These are phyloP conservation scores for Ophion costatus DNA, from an alignment of 2,888 invertebrate species.

Conservation along the genomic window DNA sequence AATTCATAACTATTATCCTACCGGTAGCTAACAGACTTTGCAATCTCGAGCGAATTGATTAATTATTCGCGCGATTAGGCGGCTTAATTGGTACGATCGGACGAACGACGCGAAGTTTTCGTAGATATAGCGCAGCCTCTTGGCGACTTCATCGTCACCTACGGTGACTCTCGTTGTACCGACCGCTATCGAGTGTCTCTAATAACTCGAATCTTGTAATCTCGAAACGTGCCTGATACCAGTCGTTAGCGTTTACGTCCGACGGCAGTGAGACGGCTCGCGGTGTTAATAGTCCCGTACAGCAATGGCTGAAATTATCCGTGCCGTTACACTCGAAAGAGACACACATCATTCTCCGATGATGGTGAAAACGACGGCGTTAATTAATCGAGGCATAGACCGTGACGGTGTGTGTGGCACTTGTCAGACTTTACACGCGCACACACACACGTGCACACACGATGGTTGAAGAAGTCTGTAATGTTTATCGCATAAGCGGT, in stretches of 20 bases:
- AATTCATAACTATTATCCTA: conserved; percentile 18
- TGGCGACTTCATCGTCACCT: conserved; percentile 36
- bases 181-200: conserved; percentile 35
- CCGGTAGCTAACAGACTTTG: conserved; percentile 20
- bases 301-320: conserved; percentile 41
- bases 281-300: conserved; percentile 36
- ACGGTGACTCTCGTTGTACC: conserved; percentile 23
- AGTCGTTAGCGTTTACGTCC: conserved; percentile 48
- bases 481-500: conserved; percentile 17
- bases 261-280: conserved; percentile 32
- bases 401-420: conserved; percentile 40
- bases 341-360: conserved; percentile 57
- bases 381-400: conserved; percentile 53
- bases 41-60: conserved; percentile 37
- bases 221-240: conserved; percentile 28
- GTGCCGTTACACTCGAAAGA: conserved; percentile 43
- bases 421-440: background rate
- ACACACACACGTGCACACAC: background rate
- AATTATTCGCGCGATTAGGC: conserved; percentile 46
- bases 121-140: conserved; percentile 23
- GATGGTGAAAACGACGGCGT: conserved; percentile 60
- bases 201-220: conserved; percentile 57
- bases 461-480: background rate
- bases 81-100: conserved; percentile 55
- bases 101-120: conserved; percentile 30